Conservation (phyloP, 2,113 vertebrate genomes). For the Rana temporaria region DNA sequence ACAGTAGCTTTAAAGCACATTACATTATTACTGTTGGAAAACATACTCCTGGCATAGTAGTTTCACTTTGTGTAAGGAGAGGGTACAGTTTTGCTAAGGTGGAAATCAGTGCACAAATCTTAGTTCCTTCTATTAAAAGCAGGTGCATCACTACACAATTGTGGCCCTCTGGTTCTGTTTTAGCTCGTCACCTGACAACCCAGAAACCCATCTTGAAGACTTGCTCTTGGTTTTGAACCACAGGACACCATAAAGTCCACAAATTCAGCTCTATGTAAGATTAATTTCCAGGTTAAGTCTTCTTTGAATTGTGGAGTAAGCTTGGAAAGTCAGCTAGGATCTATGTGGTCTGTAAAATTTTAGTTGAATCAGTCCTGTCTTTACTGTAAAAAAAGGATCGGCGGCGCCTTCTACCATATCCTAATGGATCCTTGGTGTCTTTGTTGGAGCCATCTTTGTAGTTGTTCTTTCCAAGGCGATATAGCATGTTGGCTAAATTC, state of each 20-base stretch:
- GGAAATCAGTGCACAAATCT: conserved; percentile 26
- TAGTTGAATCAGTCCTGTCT: conserved; percentile 4
- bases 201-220: conserved; percentile 13
- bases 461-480: conserved; percentile 49
- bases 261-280: conserved; percentile 40
- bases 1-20: conserved; percentile 49
- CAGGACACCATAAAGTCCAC: conserved; percentile 45
- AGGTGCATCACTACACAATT: conserved; percentile 37
- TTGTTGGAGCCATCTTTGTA: conserved; percentile 42
- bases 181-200: conserved; percentile 19
- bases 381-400: conserved; percentile 29
- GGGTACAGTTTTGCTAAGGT: conserved; percentile 25
- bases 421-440: conserved; percentile 50
- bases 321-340: neutral
- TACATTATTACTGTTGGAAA: conserved; percentile 41
- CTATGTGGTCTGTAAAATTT: conserved; percentile 36
- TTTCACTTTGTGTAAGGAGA: conserved; percentile 6
- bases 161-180: conserved; percentile 40
- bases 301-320: conserved; percentile 39
- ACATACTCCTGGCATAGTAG: conserved; percentile 40
- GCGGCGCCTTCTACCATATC: conserved; percentile 50
- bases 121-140: conserved; percentile 36
- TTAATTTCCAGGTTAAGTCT: conserved; percentile 12
- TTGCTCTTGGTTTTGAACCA: conserved; percentile 26
- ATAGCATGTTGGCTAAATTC: conserved; percentile 52